Evolutionary conservation across 1,140 invertebrate species (phyloP), one percentile per base, ranked within the genome.

Genomic region (Helicoverpa armigera): DNA sequence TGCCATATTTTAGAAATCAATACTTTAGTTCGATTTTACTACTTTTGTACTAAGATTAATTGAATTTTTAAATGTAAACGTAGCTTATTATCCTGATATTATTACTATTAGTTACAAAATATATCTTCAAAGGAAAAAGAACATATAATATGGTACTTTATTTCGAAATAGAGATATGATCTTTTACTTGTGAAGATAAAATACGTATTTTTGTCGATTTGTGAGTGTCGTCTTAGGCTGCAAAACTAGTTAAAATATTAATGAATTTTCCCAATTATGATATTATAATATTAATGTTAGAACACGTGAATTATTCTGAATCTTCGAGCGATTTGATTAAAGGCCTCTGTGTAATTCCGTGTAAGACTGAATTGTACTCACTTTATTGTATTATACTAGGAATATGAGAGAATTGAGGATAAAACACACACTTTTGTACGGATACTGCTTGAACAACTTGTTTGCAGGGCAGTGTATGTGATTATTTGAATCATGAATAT

Each of bases 291-390:
- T 31, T 43, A 56, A 13, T 14, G 11, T 31, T 72, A 54, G 16
- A 53, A 63, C 31, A 61, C 35, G 18, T 63, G 29, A 76, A 69
- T 69, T 69, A 69, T 50, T 56, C 53, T 73, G 23, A 56, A 73
- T 73, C 35, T 76, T 50, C 73, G 31, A 61, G 70, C 73, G 58
- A 76, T 48, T 76, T 63, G 48, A 76, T 16, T 63, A 76, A 50
- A 69, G 73, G 73, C 73, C 73, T 76, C 73, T 61, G 70, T 58
- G 13, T 53, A 73, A 76, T 50, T 76, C 73, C 73, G 73, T 51
- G 73, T 63, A 76, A 76, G 73, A 76, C 73, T 76, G 73, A 76
- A 61, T 48, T 50, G 18, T 63, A 51, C 16, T 58, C 73, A 63
- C 56, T 61, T 14, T 76, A 51, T 58, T 43, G 60, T 76, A 61